These are phyloP conservation scores for Platerodrilus igneus DNA, from an alignment of 2,888 invertebrate genomes.

Conservation along the genomic window DNA sequence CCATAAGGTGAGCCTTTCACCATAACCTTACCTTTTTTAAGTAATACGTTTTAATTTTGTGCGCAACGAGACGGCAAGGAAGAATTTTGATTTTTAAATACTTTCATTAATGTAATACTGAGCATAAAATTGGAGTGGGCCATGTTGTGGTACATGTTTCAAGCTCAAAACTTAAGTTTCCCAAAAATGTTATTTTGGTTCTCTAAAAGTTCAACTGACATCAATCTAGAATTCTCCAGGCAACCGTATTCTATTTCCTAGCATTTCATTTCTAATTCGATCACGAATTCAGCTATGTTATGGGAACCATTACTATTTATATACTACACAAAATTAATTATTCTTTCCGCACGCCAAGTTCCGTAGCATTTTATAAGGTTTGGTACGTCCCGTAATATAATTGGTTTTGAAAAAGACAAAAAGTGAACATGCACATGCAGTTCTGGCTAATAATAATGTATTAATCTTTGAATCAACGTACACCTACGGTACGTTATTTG, in stretches of 20 bases:
- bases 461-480: slow-evolving; percentile 26
- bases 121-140: too few relatives aligned
- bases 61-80: too few relatives aligned
- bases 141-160: too few relatives aligned
- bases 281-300: slow-evolving; percentile 11
- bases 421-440: slow-evolving; percentile 16
- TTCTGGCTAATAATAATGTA: slow-evolving; percentile 11
- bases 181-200: too few relatives aligned
- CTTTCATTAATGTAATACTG: too few relatives aligned
- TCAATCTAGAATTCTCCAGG: too few relatives aligned
- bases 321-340: slow-evolving; percentile 13
- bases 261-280: slow-evolving; percentile 5
- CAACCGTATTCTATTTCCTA: neutral
- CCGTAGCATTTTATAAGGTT: slow-evolving; percentile 18
- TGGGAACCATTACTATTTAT: slow-evolving; percentile 7
- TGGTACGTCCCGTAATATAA: slow-evolving; percentile 15
- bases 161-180: too few relatives aligned
- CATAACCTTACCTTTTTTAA: too few relatives aligned
- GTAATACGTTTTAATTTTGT: too few relatives aligned
- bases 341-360: slow-evolving; percentile 13
- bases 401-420: slow-evolving; percentile 14
- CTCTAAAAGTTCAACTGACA: too few relatives aligned
- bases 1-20: too few relatives aligned
- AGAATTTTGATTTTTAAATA: too few relatives aligned
- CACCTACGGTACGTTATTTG: slow-evolving; percentile 22